Evolutionary conservation across 2,888 invertebrate genomes (phyloP).

Genomic region (Lasioglossum figueresi): DNA sequence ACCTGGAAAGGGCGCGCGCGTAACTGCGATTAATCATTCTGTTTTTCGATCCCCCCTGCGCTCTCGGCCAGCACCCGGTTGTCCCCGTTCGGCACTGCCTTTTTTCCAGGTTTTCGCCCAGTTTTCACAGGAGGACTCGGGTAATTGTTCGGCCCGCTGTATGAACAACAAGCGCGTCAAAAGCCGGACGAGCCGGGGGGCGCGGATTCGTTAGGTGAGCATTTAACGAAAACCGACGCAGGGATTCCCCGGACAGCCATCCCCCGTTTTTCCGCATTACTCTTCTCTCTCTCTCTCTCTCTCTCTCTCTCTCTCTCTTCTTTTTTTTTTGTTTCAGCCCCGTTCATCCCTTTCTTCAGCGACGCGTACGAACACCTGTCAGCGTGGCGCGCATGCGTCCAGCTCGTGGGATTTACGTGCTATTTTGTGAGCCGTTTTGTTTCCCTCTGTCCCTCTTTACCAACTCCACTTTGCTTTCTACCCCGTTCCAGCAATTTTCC

Average conservation of each 20-base stretch:
- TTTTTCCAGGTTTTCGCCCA: conserved; percentile 55
- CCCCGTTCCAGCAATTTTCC: conserved; percentile 20
- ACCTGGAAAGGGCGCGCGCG: conserved; percentile 58
- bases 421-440: conserved; percentile 52
- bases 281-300: not conserved
- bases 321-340: not conserved
- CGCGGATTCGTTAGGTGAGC: conserved; percentile 74
- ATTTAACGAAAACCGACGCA: conserved; percentile 71
- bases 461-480: conserved; percentile 11
- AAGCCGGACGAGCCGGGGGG: conserved; percentile 67
- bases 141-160: conserved; percentile 73
- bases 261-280: not conserved
- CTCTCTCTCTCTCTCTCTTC: too few relatives aligned
- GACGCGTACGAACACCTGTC: conserved; percentile 46
- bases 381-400: conserved; percentile 25
- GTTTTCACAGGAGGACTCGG: conserved; percentile 67
- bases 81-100: conserved; percentile 13
- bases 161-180: conserved; percentile 75
- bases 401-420: conserved; percentile 51
- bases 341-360: conserved; percentile 27
- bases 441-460: conserved; percentile 20
- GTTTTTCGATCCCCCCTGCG: conserved; percentile 58
- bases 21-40: conserved; percentile 72
- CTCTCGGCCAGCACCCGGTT: not conserved
- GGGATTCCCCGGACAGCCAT: conserved; percentile 40